Evolutionary conservation across 2,888 invertebrate species (phyloP).

Genomic region (Drosophila antonietae): DNA sequence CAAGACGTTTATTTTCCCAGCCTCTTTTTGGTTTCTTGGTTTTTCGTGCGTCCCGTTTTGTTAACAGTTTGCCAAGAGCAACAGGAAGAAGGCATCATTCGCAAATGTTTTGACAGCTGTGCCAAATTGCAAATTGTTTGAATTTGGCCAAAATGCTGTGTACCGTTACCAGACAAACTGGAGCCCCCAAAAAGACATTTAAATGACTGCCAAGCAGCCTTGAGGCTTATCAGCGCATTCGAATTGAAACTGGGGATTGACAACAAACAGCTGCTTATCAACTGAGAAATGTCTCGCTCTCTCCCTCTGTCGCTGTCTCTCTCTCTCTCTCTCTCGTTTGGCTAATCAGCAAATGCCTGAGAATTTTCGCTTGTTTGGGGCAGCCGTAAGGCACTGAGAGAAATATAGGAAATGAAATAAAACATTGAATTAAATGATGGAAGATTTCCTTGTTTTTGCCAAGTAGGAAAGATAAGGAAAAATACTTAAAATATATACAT

Average conservation of each 20-base stretch:
- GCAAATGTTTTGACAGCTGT: slow-evolving; percentile 44
- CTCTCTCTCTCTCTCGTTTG: neutral
- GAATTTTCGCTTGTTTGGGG: slow-evolving; percentile 43
- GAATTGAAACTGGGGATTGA: slow-evolving; percentile 11
- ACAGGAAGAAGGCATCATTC: slow-evolving; percentile 13
- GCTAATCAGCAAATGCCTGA: slow-evolving; percentile 15
- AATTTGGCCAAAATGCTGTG: slow-evolving; percentile 21
- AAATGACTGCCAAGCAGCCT: slow-evolving; percentile 4
- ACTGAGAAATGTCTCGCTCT: neutral
- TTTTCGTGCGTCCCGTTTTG: neutral
- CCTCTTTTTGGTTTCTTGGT: slow-evolving; percentile 1
- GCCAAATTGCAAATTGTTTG: slow-evolving; percentile 19
- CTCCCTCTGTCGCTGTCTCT: neutral
- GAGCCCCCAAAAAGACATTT: slow-evolving; percentile 2
- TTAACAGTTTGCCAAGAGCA: slow-evolving; percentile 34
- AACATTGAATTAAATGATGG: no score
- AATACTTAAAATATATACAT: neutral
- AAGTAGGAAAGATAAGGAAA: no score
- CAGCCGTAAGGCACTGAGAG: slow-evolving; percentile 4
- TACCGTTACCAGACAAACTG: slow-evolving; percentile 27
- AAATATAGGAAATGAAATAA: neutral
- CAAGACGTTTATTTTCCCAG: slow-evolving; percentile 8
- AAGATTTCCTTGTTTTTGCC: neutral
- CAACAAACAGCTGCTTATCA: slow-evolving; percentile 35
- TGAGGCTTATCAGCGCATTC: slow-evolving; percentile 29